phyloP scores from a whole-genome alignment of 2,888 invertebrate species.

The Oligia latruncula region DNA sequence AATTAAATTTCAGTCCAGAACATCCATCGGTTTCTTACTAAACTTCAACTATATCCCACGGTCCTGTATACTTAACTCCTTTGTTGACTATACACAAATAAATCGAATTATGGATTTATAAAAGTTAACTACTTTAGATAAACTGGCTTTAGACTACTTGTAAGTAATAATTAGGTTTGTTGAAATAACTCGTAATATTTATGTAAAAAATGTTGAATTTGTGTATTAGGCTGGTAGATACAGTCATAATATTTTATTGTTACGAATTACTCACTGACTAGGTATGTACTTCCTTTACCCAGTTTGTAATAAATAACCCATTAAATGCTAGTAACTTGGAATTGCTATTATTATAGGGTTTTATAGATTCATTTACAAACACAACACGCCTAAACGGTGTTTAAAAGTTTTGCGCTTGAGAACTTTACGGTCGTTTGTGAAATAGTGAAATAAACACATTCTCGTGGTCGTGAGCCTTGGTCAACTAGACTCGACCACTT shows the following conservation, averaged over 20 bases:
- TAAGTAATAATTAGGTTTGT: neutral
- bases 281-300: neutral
- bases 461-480: constrained; percentile 36
- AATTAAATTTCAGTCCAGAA: no score
- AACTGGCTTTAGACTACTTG: no score
- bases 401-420: constrained; percentile 25
- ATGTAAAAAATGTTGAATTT: neutral
- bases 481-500: constrained; percentile 31
- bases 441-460: constrained; percentile 50
- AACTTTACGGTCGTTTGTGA: constrained; percentile 42
- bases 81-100: no score
- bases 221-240: neutral
- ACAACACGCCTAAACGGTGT: constrained; percentile 30
- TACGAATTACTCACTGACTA: neutral
- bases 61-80: no score
- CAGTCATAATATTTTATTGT: constrained; percentile 17
- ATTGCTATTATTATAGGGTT: constrained; percentile 12
- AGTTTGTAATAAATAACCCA: neutral
- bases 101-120: neutral
- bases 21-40: no score
- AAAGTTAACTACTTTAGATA: neutral
- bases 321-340: neutral
- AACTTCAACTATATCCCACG: no score
- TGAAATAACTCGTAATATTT: neutral
- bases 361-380: constrained; percentile 21